phyloP scores from a whole-genome alignment of 2,113 vertebrate species.

The Barbus barbus region DNA sequence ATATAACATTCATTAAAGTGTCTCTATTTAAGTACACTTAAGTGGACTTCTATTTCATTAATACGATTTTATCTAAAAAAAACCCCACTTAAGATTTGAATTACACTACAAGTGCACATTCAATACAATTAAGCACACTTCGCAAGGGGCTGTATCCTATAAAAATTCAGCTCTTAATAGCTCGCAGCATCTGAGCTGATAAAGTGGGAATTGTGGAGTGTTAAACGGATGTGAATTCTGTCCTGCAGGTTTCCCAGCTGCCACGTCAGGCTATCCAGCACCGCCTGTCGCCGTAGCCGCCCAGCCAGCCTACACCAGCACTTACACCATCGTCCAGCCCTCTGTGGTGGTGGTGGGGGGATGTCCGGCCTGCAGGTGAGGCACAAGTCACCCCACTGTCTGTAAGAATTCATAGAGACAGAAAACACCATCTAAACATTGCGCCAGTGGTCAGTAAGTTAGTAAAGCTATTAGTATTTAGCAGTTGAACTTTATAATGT shows the following conservation, averaged over 20 bases:
- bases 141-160: too few species aligned
- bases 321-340: conserved; percentile 87
- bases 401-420: not conserved
- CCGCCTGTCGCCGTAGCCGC: conserved; percentile 63
- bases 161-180: too few species aligned
- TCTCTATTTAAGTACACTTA: too few species aligned
- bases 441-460: not conserved
- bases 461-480: not conserved
- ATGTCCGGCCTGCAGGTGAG: conserved; percentile 96
- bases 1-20: too few species aligned
- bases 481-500: not conserved
- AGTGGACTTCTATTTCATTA: too few species aligned
- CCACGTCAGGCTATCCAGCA: conserved; percentile 69
- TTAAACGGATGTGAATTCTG: not conserved
- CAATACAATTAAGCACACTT: too few species aligned
- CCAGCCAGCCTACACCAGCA: conserved; percentile 76
- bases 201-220: not conserved
- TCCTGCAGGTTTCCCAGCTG: conserved; percentile 32
- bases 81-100: too few species aligned
- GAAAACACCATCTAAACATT: not conserved
- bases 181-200: not conserved
- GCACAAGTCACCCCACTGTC: not conserved
- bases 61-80: too few species aligned
- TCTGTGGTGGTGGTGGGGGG: conserved; percentile 97
- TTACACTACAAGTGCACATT: too few species aligned